A percentile compares a stretch with the other conserved stretches of the same genome.
Evolutionary conservation across 2,113 vertebrate genomes (phyloP).

Genomic region (Ellobius talpinus): DNA sequence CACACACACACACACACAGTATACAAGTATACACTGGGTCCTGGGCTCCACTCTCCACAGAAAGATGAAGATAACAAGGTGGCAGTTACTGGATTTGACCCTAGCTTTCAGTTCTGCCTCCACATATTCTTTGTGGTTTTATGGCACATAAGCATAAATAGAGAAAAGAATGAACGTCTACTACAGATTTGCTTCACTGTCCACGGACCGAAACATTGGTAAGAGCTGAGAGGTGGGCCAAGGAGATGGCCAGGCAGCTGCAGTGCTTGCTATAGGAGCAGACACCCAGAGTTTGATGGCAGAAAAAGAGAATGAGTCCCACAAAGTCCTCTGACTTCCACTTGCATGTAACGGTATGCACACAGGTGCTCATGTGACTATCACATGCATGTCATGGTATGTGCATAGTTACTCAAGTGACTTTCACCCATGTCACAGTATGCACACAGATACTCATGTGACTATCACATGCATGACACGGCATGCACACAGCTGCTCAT

Average conservation of each 20-base stretch:
- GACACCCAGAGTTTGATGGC: background rate
- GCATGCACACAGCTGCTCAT: no score
- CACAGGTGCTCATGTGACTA: background rate
- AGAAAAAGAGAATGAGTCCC: no score
- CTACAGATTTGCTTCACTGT: no score
- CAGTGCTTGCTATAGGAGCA: rapidly evolving
- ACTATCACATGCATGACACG: no score
- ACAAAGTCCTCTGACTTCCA: background rate
- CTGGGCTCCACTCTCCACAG: background rate
- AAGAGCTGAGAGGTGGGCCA: background rate
- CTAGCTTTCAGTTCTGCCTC: background rate
- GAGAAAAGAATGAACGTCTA: background rate
- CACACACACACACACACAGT: background rate
- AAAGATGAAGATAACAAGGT: background rate
- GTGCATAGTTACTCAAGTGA: background rate
- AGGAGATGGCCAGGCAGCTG: background rate
- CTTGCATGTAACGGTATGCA: no score
- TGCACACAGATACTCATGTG: no score
- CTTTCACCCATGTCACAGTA: background rate
- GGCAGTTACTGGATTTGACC: background rate
- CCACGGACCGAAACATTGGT: background rate
- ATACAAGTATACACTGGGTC: background rate
- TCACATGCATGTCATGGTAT: no score
- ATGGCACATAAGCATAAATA: background rate
- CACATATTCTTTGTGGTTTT: background rate